Evolutionary conservation across 2,888 invertebrate genomes (phyloP), one percentile per base, ranked within the genome.

Genomic region (Drosophila pseudotakahashii): DNA sequence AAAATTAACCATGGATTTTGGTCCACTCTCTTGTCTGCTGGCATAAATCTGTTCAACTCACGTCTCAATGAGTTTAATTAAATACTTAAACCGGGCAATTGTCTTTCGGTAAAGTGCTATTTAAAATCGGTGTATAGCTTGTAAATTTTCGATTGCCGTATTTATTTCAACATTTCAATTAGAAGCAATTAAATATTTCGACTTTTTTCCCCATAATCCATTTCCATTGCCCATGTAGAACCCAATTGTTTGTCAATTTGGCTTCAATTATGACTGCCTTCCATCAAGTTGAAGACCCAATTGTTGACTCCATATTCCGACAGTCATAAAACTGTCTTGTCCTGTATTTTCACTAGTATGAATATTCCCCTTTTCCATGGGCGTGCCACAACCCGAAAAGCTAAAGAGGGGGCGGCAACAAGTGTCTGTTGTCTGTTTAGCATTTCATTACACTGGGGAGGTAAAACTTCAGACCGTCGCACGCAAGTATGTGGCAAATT

Each of bases 401-500:
- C 47, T 30, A 51, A 41, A 48, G 44, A 36, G 30, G 62, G 59
- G 51, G 74, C 45, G 57, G 55, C 74, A 76, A 74, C 74, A 77
- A 77, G 82, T 71, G 64, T 72, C 67, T 70, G 69, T 52, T 59
- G 32, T 32, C 44, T 67, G 75, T 71, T 71, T 66, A 74, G 67
- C 71, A 71, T 70, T 70, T 70, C 71, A 71, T 57, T 73, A 55
- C 67, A n/a, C 50, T 54, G 50, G 52, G 72, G 45, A 72, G 63
- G 42, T 71, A 13, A 53, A 32, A 19, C 19, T 42, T 19, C 55
- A 36, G 9, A 9, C 45, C 42, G 7, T 42, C 37, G 48, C 47
- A 41, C 48, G 34, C 36, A 59, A 61, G 51, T 64, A 69, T 78
- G 79, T 81, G 69, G 74, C 55, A 81, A 77, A 82, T 88, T 81